phyloP scores from a whole-genome alignment of 2,797 vertebrate genomes.

The Lateolabrax maculatus region DNA sequence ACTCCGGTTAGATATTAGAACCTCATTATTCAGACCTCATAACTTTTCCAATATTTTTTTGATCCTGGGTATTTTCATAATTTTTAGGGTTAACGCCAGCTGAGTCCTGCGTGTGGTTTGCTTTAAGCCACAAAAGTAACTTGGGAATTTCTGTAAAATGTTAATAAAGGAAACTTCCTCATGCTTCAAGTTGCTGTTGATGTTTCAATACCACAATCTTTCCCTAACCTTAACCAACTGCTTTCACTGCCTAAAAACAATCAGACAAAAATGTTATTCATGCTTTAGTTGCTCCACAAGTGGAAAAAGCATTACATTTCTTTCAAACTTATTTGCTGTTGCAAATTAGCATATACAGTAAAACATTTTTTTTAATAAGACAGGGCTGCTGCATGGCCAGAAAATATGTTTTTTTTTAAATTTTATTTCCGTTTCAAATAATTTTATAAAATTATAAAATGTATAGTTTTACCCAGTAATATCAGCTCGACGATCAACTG shows the following conservation, averaged over 20 bases:
- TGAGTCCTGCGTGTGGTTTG: slow-evolving; percentile 9
- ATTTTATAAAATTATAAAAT: not conserved
- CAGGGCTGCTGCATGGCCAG: not conserved
- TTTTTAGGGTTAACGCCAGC: slow-evolving; percentile 1
- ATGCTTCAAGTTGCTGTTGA: not conserved
- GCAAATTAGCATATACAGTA: not conserved
- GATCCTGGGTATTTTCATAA: slow-evolving; percentile 1
- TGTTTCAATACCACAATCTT: slow-evolving; percentile 16
- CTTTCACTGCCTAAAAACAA: slow-evolving; percentile 5
- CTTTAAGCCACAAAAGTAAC: slow-evolving; percentile 1
- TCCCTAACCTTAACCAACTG: not conserved
- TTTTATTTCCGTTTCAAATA: not conserved
- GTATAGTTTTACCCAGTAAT: not conserved
- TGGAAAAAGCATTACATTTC: not conserved
- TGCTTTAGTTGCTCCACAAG: not conserved
- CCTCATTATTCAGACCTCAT: slow-evolving; percentile 9
- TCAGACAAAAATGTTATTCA: not conserved
- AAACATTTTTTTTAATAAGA: not conserved
- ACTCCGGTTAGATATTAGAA: not conserved
- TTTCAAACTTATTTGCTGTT: not conserved
- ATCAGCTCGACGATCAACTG: not conserved
- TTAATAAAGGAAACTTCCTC: slow-evolving; percentile 17
- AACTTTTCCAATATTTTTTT: slow-evolving; percentile 15
- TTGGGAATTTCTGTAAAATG: slow-evolving; percentile 15
- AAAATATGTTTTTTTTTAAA: not conserved